phyloP scores from a whole-genome alignment of 23 tunicate genomes.

The Clavelina lepadiformis region DNA sequence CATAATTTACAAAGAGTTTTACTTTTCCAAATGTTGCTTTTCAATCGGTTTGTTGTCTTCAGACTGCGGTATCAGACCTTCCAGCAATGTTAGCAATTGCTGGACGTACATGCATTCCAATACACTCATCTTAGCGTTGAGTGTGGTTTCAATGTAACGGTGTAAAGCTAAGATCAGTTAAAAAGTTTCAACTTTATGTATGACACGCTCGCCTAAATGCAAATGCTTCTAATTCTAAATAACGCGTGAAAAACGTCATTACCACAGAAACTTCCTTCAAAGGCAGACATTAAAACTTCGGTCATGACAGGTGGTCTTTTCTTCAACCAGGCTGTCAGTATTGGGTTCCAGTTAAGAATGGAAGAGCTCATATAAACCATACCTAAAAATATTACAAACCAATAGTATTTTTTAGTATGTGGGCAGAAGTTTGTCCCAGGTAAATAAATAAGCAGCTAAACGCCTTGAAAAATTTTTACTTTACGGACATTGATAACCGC shows the following conservation, averaged over 20 bases:
- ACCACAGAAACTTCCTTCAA: slow-evolving; percentile 62
- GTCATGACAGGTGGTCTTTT: slow-evolving; percentile 44
- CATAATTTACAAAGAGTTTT: neutral
- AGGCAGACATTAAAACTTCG: slow-evolving; percentile 57
- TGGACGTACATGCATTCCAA: slow-evolving; percentile 96
- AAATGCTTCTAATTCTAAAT: neutral
- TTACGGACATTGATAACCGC: neutral
- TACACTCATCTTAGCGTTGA: slow-evolving; percentile 72
- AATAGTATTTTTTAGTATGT: neutral
- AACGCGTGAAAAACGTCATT: neutral
- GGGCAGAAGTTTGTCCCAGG: too few species aligned
- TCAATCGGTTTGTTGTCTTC: slow-evolving; percentile 68
- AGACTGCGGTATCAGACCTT: slow-evolving; percentile 67
- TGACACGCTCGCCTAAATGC: slow-evolving; percentile 1
- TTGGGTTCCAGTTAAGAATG: slow-evolving; percentile 87
- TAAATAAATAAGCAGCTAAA: too few species aligned
- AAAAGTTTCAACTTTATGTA: neutral
- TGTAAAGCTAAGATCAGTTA: slow-evolving; percentile 14
- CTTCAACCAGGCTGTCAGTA: slow-evolving; percentile 86
- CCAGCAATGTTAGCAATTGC: slow-evolving; percentile 59
- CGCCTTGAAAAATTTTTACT: too few species aligned
- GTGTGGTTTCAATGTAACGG: slow-evolving; percentile 38
- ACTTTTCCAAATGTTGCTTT: slow-evolving; percentile 69
- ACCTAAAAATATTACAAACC: slow-evolving; percentile 17
- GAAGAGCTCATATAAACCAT: slow-evolving; percentile 98